Conservation (phyloP, 1,140 invertebrate species). For the Nephila pilipes region DNA sequence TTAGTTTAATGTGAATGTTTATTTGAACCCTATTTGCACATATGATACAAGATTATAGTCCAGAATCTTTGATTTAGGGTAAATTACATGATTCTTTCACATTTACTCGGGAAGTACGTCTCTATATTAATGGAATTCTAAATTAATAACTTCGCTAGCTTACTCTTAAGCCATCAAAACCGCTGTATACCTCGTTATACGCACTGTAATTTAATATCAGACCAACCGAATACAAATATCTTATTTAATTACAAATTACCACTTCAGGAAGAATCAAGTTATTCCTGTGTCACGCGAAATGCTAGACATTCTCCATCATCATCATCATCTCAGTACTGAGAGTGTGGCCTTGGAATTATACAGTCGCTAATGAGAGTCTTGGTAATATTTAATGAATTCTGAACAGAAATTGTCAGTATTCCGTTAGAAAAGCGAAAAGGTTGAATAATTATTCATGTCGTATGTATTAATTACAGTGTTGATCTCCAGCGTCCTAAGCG, state of each 20-base stretch:
- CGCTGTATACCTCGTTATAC: background rate
- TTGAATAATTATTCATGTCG: constrained; percentile 19
- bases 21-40: too few species aligned
- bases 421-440: background rate
- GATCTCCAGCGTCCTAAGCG: constrained; percentile 2
- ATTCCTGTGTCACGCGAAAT: background rate
- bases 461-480: constrained; percentile 3
- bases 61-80: too few species aligned
- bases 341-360: constrained; percentile 6
- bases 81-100: too few species aligned
- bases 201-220: background rate
- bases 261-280: constrained; percentile 15
- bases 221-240: constrained; percentile 8
- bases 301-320: background rate
- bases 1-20: too few species aligned
- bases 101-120: too few species aligned
- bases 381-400: constrained; percentile 30
- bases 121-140: background rate
- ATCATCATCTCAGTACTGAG: background rate
- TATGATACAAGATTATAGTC: too few species aligned
- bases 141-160: background rate
- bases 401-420: constrained; percentile 14
- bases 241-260: constrained; percentile 38
- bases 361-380: constrained; percentile 7
- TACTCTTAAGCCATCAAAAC: background rate